Conservation (phyloP, 2,888 invertebrate species). For the Gymnosoma rotundatum region DNA sequence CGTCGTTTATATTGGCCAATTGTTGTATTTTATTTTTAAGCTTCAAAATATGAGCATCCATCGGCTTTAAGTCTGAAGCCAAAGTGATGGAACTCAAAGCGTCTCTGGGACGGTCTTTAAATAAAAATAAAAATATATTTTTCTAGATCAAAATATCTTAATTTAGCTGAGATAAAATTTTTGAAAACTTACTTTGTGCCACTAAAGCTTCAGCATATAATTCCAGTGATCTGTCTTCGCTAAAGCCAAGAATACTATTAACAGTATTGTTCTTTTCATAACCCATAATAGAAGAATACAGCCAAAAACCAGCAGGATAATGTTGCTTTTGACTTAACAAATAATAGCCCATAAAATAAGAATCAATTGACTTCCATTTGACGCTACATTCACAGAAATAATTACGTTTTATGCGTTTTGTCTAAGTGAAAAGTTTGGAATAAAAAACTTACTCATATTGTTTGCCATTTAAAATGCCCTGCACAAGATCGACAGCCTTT, state of each 20-base stretch:
- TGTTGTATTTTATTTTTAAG: slow-evolving; percentile 73
- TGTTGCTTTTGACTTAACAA: slow-evolving; percentile 71
- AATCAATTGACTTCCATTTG: slow-evolving; percentile 74
- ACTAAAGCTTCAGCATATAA: slow-evolving; percentile 76
- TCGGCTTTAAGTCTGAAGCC: slow-evolving; percentile 69
- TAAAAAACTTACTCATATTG: slow-evolving; percentile 85
- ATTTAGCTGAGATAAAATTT: too few species aligned
- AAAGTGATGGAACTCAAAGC: slow-evolving; percentile 72
- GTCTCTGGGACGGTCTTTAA: slow-evolving; percentile 69
- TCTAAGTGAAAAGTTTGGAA: too few species aligned
- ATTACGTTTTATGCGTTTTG: too few species aligned
- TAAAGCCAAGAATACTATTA: slow-evolving; percentile 54
- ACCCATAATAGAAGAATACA: slow-evolving; percentile 72
- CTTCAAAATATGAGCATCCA: slow-evolving; percentile 71
- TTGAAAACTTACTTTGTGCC: slow-evolving; percentile 74
- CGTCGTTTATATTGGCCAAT: slow-evolving; percentile 35
- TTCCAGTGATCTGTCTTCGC: slow-evolving; percentile 70
- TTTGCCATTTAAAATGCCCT: slow-evolving; percentile 91
- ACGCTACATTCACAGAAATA: slow-evolving; percentile 56
- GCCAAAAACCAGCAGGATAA: slow-evolving; percentile 74
- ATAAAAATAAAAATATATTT: too few species aligned
- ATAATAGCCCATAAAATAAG: slow-evolving; percentile 75
- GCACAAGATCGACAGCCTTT: slow-evolving; percentile 90
- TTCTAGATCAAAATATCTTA: too few species aligned
- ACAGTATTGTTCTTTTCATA: slow-evolving; percentile 48